phyloP scores from a whole-genome alignment of 2,797 vertebrate species.

The Ctenochaetus hawaiiensis region DNA sequence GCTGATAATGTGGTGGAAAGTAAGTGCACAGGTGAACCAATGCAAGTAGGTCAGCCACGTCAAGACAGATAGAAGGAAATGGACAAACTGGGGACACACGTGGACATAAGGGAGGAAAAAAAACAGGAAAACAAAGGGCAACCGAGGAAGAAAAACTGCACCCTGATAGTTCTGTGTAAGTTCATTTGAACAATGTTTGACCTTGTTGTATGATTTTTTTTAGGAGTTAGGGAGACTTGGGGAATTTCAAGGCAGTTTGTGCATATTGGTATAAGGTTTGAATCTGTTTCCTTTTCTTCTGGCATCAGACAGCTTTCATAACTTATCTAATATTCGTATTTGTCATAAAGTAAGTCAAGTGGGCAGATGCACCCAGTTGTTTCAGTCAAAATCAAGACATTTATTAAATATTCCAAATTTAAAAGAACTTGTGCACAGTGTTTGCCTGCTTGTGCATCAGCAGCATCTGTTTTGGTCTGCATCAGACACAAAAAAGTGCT shows the following conservation, averaged over 20 bases:
- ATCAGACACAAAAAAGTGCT: no score
- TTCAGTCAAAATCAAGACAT: not conserved
- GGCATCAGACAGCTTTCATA: not conserved
- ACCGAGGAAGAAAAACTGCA: no score
- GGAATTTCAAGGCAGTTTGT: not conserved
- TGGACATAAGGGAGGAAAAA: not conserved
- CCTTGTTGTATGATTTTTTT: not conserved
- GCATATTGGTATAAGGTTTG: not conserved
- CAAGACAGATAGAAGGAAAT: no score
- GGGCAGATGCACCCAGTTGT: not conserved
- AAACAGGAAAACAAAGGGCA: not conserved
- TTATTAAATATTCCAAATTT: not conserved
- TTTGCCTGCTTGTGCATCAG: not conserved
- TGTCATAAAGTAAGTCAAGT: not conserved
- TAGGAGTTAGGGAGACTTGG: not conserved
- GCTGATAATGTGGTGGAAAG: no score
- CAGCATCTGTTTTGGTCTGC: no score
- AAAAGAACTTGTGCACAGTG: not conserved
- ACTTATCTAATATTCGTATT: not conserved
- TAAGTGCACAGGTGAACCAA: no score
- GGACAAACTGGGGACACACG: not conserved
- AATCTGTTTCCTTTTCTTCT: not conserved
- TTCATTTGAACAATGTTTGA: not conserved
- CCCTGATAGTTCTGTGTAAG: no score
- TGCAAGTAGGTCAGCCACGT: no score